Conservation (phyloP, 1,140 invertebrate species). For the Saccostrea glomerata region DNA sequence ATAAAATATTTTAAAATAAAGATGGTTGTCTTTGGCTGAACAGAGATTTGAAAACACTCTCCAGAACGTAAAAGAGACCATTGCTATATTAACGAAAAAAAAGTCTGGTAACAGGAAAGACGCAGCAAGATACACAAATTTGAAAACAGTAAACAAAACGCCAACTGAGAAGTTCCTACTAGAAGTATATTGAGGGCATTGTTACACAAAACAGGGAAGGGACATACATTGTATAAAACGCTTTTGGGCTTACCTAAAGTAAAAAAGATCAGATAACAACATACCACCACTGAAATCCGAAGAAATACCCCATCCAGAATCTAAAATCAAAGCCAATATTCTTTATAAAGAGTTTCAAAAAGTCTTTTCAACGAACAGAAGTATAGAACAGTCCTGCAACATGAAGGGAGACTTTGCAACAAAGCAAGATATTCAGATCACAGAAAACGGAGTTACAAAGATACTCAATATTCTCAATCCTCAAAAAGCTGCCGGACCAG, state of each 20-base stretch:
- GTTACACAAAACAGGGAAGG: too few species aligned
- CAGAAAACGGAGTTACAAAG: too few species aligned
- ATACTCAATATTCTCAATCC: background rate
- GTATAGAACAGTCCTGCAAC: background rate
- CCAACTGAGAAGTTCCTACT: conserved; percentile 19
- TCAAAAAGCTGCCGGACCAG: conserved; percentile 47
- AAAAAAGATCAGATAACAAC: too few species aligned
- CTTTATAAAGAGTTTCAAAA: too few species aligned
- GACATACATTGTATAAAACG: too few species aligned
- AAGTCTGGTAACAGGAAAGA: conserved; percentile 24
- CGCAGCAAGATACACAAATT: background rate
- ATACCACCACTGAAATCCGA: too few species aligned
- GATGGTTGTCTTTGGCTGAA: conserved; percentile 37
- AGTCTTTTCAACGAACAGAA: background rate
- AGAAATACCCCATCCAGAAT: too few species aligned
- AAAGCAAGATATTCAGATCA: background rate
- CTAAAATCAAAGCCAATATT: too few species aligned
- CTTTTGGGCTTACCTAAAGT: too few species aligned
- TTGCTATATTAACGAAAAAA: conserved; percentile 39
- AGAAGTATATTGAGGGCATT: background rate
- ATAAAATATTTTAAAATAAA: conserved; percentile 44
- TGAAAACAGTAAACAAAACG: background rate
- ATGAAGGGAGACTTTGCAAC: background rate
- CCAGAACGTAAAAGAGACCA: conserved; percentile 4
- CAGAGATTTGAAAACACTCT: conserved; percentile 1